Evolutionary conservation across 2,797 vertebrate genomes (phyloP), one percentile per base, ranked within the genome.

Genomic region (Fringilla coelebs): DNA sequence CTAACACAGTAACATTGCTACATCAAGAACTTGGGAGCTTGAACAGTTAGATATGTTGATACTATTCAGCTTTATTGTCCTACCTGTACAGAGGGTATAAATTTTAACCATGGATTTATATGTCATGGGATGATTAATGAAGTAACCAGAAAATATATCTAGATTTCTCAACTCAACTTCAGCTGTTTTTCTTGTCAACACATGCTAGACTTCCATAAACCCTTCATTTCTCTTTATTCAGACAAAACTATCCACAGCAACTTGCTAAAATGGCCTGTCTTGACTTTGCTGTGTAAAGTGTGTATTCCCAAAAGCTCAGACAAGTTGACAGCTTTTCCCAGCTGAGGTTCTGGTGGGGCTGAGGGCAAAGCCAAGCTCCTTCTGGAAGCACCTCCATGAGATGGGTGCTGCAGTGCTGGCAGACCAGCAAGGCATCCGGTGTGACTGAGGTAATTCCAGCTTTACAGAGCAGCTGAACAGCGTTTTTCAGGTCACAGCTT

Each of bases 381-480:
- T n/a, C 28, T 70, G 70, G 76, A 40, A 73, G 26, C 36, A 5
- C 11, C 52, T 49, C 20, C 0, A 0, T 63, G 61, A 61, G 57
- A 17, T 22, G 31, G 63, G 61, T 15, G 31, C n/a, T 5, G 21
- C 40, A 51, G 65, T n/a, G 54, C 48, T 4, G 26, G 61, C 68
- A 45, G 24, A 31, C 4, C 63, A 61, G 68, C 2, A 2, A 41
- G 57, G 57, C 40, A 19, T 16, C 48, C 0, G 0, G 6, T 16
- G 57, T 9, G 3, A 6, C 9, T 0, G 4, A n/a, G 65, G 19
- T 32, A 14, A n/a, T 83, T 73, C 63, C 57, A 63, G 52, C 60
- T 66, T 62, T 20, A 25, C 0, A 1, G 58, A 61, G 46, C 52
- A 60, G 49, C 62, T 25, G 13, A 68, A 5, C 29, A 19, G 1